Conservation (phyloP, 2,113 vertebrate genomes). For the Garra rufa region DNA sequence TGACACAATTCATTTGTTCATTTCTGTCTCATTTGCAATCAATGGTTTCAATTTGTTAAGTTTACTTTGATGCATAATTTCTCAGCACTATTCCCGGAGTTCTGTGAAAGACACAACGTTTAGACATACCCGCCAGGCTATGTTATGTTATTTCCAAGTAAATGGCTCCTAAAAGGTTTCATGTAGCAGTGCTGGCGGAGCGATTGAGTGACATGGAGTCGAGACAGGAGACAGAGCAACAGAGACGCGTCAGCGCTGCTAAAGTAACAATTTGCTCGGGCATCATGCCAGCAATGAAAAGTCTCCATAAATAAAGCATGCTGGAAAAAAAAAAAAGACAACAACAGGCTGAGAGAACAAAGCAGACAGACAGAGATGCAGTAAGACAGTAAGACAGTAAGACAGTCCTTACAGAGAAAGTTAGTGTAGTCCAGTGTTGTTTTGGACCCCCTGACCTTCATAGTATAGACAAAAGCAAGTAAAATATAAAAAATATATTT, state of each 20-base stretch:
- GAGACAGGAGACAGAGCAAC: constrained; percentile 57
- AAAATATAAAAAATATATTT: too few relatives aligned
- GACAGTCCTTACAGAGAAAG: too few relatives aligned
- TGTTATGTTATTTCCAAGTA: constrained; percentile 71
- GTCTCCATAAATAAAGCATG: constrained; percentile 74
- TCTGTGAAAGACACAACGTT: constrained; percentile 47
- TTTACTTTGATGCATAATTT: not conserved
- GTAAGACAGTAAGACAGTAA: too few relatives aligned
- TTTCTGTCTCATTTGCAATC: constrained; percentile 35
- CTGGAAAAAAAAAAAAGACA: constrained; percentile 62
- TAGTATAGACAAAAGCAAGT: not conserved
- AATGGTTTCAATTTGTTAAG: constrained; percentile 44
- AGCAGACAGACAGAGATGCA: constrained; percentile 49
- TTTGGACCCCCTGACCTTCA: not conserved
- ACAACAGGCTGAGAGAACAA: constrained; percentile 61
- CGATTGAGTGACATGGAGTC: constrained; percentile 58
- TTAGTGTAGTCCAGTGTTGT: too few relatives aligned
- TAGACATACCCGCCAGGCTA: constrained; percentile 61
- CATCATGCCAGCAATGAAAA: constrained; percentile 70
- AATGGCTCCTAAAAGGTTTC: constrained; percentile 71
- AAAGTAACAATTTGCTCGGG: constrained; percentile 76
- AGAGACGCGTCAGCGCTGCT: constrained; percentile 66
- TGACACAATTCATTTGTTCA: constrained; percentile 10
- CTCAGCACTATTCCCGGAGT: constrained; percentile 49
- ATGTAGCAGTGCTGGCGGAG: constrained; percentile 52